A percentile compares a stretch with the other conserved stretches of the same genome.
Evolutionary conservation across 2,113 vertebrate genomes (phyloP).

Genomic region (Leptobrachium ailaonicum): DNA sequence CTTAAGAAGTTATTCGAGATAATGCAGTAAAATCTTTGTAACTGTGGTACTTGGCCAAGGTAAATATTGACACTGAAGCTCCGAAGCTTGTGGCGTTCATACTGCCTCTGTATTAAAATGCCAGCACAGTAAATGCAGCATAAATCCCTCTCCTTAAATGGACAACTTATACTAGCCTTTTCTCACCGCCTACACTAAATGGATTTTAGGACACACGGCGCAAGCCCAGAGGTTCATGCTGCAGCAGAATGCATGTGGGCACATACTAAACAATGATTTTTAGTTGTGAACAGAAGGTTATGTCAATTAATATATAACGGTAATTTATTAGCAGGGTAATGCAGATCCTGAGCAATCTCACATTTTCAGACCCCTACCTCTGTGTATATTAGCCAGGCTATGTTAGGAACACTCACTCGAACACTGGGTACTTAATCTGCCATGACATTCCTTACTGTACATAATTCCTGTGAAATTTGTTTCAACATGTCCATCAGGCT

Average conservation of each 20-base stretch:
- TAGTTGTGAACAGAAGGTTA: not conserved
- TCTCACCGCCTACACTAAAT: conserved; percentile 4
- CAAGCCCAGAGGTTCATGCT: not conserved
- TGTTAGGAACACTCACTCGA: no score
- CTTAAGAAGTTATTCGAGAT: not conserved
- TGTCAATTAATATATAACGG: not conserved
- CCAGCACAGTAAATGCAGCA: conserved; percentile 4
- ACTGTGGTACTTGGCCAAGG: conserved; percentile 23
- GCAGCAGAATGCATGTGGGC: not conserved
- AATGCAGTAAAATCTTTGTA: not conserved
- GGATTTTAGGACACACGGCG: not conserved
- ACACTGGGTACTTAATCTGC: no score
- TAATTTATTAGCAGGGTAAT: no score
- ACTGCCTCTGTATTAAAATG: conserved; percentile 29
- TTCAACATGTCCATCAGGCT: no score
- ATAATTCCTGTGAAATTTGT: no score
- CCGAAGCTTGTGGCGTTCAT: conserved; percentile 23
- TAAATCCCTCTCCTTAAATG: conserved; percentile 46
- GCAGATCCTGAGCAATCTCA: no score
- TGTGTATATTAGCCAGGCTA: no score
- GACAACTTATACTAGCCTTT: conserved; percentile 10
- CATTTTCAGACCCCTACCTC: no score
- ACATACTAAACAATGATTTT: not conserved
- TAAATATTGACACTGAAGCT: conserved; percentile 46
- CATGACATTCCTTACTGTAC: no score